These are phyloP conservation scores for Trichoplusia ni DNA, from an alignment of 1,140 invertebrate species.

Conservation along the genomic window DNA sequence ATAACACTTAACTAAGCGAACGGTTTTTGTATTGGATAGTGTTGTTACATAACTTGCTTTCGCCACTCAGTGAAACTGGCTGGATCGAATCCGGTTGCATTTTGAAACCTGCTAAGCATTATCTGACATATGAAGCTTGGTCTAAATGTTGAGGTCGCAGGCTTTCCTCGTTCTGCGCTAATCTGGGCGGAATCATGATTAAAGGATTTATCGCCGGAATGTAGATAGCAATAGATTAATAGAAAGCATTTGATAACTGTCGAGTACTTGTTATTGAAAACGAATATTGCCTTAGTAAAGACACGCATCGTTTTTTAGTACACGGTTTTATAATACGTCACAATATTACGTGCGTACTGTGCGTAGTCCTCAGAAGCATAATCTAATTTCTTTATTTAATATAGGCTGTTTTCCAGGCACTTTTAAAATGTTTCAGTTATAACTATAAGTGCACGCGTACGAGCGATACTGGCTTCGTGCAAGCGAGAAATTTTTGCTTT, in stretches of 20 bases:
- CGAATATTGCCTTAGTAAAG: not conserved
- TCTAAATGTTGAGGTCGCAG: conserved; percentile 34
- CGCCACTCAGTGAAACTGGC: conserved; percentile 38
- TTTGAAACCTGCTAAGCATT: conserved; percentile 36
- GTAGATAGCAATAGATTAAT: not conserved
- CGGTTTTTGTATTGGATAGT: conserved; percentile 42
- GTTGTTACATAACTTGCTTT: conserved; percentile 50
- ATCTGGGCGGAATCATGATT: not conserved
- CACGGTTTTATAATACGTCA: not conserved
- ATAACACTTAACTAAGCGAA: conserved; percentile 53
- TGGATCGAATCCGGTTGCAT: conserved; percentile 43
- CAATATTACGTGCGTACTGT: too few relatives aligned
- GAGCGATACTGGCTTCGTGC: too few relatives aligned
- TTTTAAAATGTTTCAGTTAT: too few relatives aligned
- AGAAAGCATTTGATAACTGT: conserved; percentile 1
- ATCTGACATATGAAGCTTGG: conserved; percentile 19
- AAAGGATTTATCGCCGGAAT: not conserved
- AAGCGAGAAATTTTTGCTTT: too few relatives aligned
- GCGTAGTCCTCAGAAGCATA: too few relatives aligned
- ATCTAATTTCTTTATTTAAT: too few relatives aligned
- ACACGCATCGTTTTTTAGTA: not conserved
- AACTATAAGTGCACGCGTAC: too few relatives aligned
- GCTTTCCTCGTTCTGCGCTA: too few relatives aligned
- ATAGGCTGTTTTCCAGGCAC: too few relatives aligned
- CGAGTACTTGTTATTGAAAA: not conserved